phyloP scores from a whole-genome alignment of 2,797 vertebrate species.

The Tragelaphus eurycerus region DNA sequence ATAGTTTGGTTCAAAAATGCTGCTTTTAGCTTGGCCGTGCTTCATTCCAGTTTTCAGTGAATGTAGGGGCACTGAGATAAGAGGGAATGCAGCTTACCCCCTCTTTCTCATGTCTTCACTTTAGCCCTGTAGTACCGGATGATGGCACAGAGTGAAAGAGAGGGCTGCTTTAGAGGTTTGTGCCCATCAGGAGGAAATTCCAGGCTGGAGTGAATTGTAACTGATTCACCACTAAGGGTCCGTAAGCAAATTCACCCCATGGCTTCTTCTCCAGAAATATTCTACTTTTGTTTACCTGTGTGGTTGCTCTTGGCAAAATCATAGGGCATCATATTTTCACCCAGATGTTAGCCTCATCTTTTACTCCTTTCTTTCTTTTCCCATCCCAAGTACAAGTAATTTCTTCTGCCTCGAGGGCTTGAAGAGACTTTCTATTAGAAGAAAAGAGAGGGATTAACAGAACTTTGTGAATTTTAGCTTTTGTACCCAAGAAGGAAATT shows the following conservation, averaged over 20 bases:
- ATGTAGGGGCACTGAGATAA: background rate
- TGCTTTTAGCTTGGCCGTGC: background rate
- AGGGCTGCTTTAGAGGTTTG: background rate
- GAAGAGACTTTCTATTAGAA: background rate
- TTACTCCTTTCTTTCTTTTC: background rate
- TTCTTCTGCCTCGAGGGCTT: background rate
- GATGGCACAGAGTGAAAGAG: background rate
- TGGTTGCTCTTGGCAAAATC: background rate
- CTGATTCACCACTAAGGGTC: background rate
- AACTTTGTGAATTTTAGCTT: background rate
- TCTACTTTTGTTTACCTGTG: background rate
- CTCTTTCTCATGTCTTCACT: background rate
- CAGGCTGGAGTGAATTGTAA: too few relatives aligned
- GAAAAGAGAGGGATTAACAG: background rate
- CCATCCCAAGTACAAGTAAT: background rate
- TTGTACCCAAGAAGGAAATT: background rate
- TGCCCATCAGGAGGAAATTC: background rate
- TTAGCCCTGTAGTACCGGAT: accelerated
- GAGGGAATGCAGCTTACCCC: background rate
- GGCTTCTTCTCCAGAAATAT: background rate
- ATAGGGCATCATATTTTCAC: background rate
- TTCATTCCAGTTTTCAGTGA: background rate
- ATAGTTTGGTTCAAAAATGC: background rate
- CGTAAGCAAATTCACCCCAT: accelerated
- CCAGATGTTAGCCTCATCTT: background rate